phyloP scores from a whole-genome alignment of 2,113 vertebrate genomes.

The Elanoides forficatus region DNA sequence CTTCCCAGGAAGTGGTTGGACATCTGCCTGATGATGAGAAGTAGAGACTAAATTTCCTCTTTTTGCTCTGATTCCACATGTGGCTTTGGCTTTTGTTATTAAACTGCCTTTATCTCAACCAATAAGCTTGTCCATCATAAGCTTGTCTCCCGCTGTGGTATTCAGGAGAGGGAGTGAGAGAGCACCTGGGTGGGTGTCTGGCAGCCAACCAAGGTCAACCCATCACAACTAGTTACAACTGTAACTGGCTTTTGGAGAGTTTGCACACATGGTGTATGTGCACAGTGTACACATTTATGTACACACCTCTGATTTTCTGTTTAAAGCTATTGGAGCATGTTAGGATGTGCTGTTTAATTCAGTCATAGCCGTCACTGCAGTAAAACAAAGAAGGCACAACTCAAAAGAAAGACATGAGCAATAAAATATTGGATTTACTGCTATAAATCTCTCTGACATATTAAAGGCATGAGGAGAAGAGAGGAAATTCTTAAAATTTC shows the following conservation, averaged over 20 bases:
- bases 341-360: neutral
- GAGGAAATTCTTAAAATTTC: neutral
- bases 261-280: accelerated
- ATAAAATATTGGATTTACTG: neutral
- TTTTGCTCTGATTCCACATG: accelerated
- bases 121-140: neutral
- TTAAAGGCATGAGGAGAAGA: neutral
- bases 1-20: neutral
- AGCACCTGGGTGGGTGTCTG: accelerated
- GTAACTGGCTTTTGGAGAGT: neutral
- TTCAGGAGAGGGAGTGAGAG: neutral
- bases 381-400: neutral
- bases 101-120: neutral
- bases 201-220: neutral
- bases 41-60: neutral
- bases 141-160: neutral
- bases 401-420: neutral
- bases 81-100: neutral
- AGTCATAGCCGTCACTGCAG: neutral
- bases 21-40: neutral
- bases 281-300: neutral
- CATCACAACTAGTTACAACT: neutral
- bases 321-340: neutral
- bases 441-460: neutral
- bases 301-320: neutral